phyloP scores from a whole-genome alignment of 2,888 invertebrate species.

The Argyresthia albistria region DNA sequence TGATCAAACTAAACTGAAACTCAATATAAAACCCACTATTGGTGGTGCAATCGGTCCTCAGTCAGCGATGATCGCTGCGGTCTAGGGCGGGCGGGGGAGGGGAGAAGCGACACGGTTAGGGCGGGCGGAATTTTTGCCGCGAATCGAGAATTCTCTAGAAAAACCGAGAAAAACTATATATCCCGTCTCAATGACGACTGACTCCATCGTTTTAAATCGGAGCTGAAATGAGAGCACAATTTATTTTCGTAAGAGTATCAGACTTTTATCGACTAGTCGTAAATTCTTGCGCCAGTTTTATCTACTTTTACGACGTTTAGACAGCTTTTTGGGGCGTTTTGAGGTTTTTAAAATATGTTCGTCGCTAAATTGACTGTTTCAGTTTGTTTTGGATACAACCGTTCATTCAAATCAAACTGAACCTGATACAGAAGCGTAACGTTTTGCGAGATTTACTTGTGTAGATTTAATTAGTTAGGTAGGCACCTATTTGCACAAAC shows the following conservation, averaged over 20 bases:
- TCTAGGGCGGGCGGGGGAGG: conserved; percentile 17
- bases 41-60: conserved; percentile 21
- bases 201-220: conserved; percentile 28
- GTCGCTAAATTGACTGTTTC: too few relatives aligned
- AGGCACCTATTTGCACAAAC: too few relatives aligned
- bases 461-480: too few relatives aligned
- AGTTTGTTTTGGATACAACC: too few relatives aligned
- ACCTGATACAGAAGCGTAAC: too few relatives aligned
- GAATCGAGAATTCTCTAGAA: not conserved
- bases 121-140: conserved; percentile 61
- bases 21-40: too few relatives aligned
- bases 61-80: conserved; percentile 51
- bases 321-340: not conserved
- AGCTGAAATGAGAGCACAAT: conserved; percentile 2
- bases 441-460: too few relatives aligned
- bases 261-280: conserved; percentile 4
- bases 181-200: conserved; percentile 43
- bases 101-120: conserved; percentile 53
- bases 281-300: conserved; percentile 7
- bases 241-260: conserved; percentile 5
- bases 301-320: conserved; percentile 5
- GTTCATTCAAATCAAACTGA: too few relatives aligned
- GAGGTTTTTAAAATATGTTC: too few relatives aligned
- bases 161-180: conserved; percentile 28
- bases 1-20: too few relatives aligned